These are phyloP conservation scores for Pararge aegeria DNA, from an alignment of 1,140 invertebrate genomes.

Conservation along the genomic window DNA sequence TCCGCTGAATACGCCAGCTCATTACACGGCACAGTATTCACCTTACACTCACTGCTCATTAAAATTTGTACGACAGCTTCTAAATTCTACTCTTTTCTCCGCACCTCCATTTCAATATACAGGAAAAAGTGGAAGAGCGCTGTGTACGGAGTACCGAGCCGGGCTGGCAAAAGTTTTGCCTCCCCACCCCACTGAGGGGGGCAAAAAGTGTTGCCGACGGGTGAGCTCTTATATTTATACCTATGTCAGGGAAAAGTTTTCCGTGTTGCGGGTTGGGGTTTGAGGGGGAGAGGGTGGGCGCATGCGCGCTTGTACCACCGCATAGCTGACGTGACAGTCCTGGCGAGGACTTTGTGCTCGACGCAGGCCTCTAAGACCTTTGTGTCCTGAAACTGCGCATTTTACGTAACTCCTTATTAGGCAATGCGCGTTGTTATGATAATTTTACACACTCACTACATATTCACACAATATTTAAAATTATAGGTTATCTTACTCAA, in stretches of 20 bases:
- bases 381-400: conserved; percentile 31
- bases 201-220: conserved; percentile 78
- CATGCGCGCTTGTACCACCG: conserved; percentile 59
- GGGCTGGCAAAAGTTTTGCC: conserved; percentile 75
- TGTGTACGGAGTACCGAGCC: conserved; percentile 72
- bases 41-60: conserved; percentile 72
- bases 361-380: conserved; percentile 36
- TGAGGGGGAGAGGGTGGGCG: conserved; percentile 51
- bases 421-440: background rate
- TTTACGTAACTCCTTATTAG: conserved; percentile 46
- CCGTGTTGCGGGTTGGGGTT: conserved; percentile 73
- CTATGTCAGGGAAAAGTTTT: conserved; percentile 78
- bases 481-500: too few species aligned
- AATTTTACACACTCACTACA: background rate
- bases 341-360: conserved; percentile 48
- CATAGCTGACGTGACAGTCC: conserved; percentile 69
- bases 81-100: conserved; percentile 80
- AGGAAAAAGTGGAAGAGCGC: conserved; percentile 79
- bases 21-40: conserved; percentile 60
- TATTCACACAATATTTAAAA: too few species aligned
- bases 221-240: conserved; percentile 69
- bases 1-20: conserved; percentile 42
- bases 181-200: conserved; percentile 61
- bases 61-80: conserved; percentile 78
- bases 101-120: conserved; percentile 79